phyloP scores from a whole-genome alignment of 2,113 vertebrate species.

The Anhinga rufa region DNA sequence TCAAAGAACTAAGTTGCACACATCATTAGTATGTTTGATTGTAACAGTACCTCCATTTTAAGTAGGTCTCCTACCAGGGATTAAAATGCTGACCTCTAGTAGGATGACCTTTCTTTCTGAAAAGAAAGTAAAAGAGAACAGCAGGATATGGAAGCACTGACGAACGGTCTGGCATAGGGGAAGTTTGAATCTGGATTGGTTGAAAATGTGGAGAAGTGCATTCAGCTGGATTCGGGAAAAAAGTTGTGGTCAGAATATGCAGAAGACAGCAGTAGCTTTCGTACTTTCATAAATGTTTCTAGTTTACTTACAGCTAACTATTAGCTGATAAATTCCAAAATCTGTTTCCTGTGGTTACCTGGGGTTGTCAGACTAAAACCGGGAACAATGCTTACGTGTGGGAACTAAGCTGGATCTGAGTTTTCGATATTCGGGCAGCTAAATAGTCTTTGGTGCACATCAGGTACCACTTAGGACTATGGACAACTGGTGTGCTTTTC shows the following conservation, averaged over 20 bases:
- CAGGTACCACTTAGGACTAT: neutral
- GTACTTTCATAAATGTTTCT: neutral
- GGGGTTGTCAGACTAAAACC: neutral
- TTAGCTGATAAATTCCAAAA: neutral
- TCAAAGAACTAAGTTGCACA: neutral
- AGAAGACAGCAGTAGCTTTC: neutral
- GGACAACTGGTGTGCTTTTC: neutral
- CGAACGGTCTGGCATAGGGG: neutral
- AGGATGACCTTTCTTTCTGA: neutral
- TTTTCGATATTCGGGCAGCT: neutral
- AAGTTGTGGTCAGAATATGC: neutral
- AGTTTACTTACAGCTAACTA: neutral
- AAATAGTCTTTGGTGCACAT: neutral
- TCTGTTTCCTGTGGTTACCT: neutral
- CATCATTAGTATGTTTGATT: neutral
- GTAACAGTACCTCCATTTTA: neutral
- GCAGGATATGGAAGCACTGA: neutral
- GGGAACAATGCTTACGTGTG: neutral
- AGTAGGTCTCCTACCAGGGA: neutral
- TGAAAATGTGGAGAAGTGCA: fast-evolving
- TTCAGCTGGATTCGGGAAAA: neutral
- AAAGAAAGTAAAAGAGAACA: neutral
- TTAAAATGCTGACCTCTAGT: neutral
- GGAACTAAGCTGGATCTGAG: neutral
- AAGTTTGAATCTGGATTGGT: neutral